Conservation (phyloP, 2,888 invertebrate species). For the Drosophila mimetica region DNA sequence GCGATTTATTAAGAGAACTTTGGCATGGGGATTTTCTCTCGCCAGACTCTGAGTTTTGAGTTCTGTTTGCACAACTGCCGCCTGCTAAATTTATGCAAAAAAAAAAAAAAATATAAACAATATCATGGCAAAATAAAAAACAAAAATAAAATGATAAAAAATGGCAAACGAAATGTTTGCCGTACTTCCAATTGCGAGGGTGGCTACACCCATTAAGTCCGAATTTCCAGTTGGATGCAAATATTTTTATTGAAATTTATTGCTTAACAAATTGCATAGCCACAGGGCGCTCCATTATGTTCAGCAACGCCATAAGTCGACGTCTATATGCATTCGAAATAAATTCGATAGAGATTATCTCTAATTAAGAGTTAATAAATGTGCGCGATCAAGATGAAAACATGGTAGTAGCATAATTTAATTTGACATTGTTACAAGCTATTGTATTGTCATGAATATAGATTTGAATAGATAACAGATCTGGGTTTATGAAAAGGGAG, state of each 20-base stretch:
- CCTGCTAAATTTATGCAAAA: slow-evolving; percentile 44
- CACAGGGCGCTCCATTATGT: slow-evolving; percentile 36
- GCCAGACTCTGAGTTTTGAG: slow-evolving; percentile 27
- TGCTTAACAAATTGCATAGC: slow-evolving; percentile 40
- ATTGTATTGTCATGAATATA: slow-evolving; percentile 26
- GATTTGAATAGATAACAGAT: slow-evolving; percentile 9
- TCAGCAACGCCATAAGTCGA: slow-evolving; percentile 29
- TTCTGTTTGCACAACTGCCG: slow-evolving; percentile 67
- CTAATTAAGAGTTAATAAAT: slow-evolving; percentile 47
- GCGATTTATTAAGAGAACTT: slow-evolving; percentile 61
- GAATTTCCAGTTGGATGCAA: slow-evolving; percentile 17
- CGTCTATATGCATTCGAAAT: slow-evolving; percentile 8
- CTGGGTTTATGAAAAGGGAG: neutral
- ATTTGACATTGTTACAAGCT: slow-evolving; percentile 31
- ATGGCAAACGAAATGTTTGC: slow-evolving; percentile 59
- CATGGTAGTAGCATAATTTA: slow-evolving; percentile 33
- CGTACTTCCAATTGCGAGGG: slow-evolving; percentile 34
- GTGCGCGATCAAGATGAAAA: slow-evolving; percentile 24
- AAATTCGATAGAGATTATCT: slow-evolving; percentile 32
- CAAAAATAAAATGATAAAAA: slow-evolving; percentile 50
- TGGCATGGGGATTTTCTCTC: slow-evolving; percentile 30
- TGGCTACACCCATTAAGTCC: slow-evolving; percentile 10
- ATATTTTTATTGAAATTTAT: slow-evolving; percentile 30
- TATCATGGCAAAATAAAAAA: slow-evolving; percentile 24
- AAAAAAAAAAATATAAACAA: slow-evolving; percentile 14